These are phyloP conservation scores for Tribolium freemani DNA, from an alignment of 2,888 invertebrate genomes.

Conservation along the genomic window DNA sequence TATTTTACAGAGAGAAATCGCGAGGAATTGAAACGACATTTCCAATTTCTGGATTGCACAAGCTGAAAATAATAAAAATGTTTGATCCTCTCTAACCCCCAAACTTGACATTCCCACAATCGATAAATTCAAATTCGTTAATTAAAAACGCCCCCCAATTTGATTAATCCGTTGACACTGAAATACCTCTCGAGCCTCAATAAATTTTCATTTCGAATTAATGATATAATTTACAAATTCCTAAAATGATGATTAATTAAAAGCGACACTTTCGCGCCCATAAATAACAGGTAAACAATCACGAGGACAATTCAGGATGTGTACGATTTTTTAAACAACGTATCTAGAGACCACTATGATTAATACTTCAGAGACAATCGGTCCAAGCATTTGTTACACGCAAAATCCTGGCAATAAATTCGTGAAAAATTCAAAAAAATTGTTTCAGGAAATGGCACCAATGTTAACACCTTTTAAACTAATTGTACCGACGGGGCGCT, in stretches of 20 bases:
- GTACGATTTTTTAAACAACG: not conserved
- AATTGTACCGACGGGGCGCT: no score
- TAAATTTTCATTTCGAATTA: constrained; percentile 16
- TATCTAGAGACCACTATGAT: not conserved
- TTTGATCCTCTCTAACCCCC: no score
- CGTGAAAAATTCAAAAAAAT: not conserved
- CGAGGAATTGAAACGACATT: no score
- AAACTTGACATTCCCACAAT: not conserved
- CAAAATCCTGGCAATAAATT: not conserved
- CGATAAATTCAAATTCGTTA: not conserved
- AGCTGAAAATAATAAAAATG: no score
- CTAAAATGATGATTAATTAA: constrained; percentile 26
- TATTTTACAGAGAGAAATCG: no score
- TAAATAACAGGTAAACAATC: not conserved
- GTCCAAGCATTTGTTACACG: not conserved
- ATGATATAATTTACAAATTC: constrained; percentile 26
- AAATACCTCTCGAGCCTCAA: not conserved
- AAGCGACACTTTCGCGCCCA: not conserved
- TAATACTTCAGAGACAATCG: not conserved
- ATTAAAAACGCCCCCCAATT: not conserved
- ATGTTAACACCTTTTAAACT: no score
- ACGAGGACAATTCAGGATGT: not conserved
- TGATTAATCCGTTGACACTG: not conserved
- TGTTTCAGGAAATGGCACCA: not conserved
- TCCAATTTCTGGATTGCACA: no score